These are phyloP conservation scores for Pristis pectinata DNA, from an alignment of 2,797 vertebrate genomes.

Conservation along the genomic window DNA sequence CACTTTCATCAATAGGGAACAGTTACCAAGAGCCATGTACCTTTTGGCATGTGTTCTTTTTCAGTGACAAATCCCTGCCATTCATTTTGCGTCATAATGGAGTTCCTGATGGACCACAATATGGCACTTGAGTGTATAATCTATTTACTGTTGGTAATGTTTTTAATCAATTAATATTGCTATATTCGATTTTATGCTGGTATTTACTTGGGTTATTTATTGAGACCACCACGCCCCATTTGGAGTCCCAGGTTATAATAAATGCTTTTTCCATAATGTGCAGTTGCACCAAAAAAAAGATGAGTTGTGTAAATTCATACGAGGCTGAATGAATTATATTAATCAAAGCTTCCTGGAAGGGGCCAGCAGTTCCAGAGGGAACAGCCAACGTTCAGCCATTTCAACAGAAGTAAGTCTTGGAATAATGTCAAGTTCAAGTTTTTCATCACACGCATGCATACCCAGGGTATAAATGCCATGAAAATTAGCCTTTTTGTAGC, in stretches of 20 bases:
- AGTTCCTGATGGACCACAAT: neutral
- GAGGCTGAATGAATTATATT: too few species aligned
- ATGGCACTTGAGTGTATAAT: neutral
- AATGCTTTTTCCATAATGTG: neutral
- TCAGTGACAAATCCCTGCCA: neutral
- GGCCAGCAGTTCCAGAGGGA: too few species aligned
- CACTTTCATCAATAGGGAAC: neutral
- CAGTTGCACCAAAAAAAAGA: too few species aligned
- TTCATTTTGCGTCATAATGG: neutral
- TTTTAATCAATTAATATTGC: neutral
- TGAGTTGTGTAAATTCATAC: too few species aligned
- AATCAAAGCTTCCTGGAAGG: too few species aligned
- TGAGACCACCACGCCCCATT: neutral
- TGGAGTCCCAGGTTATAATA: neutral
- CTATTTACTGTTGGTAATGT: neutral
- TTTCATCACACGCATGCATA: too few species aligned
- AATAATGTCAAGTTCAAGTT: too few species aligned
- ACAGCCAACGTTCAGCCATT: too few species aligned
- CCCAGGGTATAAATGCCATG: too few species aligned
- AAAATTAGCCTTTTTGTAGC: too few species aligned
- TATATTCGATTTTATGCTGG: neutral
- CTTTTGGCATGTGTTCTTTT: neutral
- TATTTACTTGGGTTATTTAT: neutral
- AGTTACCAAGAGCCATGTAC: too few species aligned
- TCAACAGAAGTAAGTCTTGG: too few species aligned